Percentiles rank a stretch among this genome's conserved stretches.
Evolutionary conservation across 2,113 vertebrate species (phyloP).

Genomic region (Hippocampus abdominalis): DNA sequence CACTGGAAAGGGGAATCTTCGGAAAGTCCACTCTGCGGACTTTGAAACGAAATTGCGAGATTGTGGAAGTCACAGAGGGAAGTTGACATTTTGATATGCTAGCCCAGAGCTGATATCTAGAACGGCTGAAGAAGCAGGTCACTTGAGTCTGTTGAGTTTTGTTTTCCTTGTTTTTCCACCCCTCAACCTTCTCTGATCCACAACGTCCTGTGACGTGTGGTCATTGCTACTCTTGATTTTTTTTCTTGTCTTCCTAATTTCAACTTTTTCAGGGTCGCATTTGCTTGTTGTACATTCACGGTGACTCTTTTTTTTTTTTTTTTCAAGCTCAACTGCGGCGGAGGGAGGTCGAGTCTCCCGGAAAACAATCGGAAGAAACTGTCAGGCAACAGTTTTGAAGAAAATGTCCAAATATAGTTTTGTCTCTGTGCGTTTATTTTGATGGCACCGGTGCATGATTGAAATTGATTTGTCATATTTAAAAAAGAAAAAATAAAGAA

Average conservation of each 20-base stretch:
- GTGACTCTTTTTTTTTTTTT: conserved; percentile 28
- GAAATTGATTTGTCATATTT: too few species aligned
- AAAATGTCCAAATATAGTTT: conserved; percentile 29
- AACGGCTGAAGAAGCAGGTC: conserved; percentile 46
- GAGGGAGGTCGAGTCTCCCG: conserved; percentile 45
- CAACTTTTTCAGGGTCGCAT: not conserved
- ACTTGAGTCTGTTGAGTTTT: conserved; percentile 38
- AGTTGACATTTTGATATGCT: conserved; percentile 45
- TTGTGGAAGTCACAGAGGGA: conserved; percentile 34
- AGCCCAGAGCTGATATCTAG: conserved; percentile 66
- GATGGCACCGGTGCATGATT: too few species aligned
- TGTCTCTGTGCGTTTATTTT: not conserved
- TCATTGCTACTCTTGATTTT: conserved; percentile 11
- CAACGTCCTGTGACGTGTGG: not conserved
- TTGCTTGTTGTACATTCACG: conserved; percentile 44
- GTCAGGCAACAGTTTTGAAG: conserved; percentile 73
- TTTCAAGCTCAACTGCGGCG: too few species aligned
- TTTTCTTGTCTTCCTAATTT: not conserved
- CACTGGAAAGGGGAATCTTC: conserved; percentile 68
- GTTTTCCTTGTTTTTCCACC: not conserved
- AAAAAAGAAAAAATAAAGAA: too few species aligned
- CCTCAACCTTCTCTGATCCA: not conserved
- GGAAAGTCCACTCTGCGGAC: conserved; percentile 2
- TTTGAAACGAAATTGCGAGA: conserved; percentile 21
- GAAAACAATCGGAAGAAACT: conserved; percentile 59